Base-by-base conservation (phyloP, 2,888 invertebrate species). In the Pollenia amentaria region DNA sequence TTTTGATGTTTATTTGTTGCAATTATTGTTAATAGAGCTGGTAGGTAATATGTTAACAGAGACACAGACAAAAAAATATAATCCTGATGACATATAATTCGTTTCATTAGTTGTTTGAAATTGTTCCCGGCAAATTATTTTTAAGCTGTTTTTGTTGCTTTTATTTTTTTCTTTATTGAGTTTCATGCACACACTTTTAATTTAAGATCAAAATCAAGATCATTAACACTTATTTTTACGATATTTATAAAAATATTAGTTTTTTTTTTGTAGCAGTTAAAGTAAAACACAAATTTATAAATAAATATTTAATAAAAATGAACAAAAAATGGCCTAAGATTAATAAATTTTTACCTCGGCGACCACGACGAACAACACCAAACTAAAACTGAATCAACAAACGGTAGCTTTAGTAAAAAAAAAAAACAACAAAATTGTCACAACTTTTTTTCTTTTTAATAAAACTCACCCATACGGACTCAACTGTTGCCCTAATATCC, bases 311-410 rank as follows among this genome's bases (percentile, higher is more conserved):
- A 29, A 64, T 64, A 18, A 40, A 9, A 51, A 14, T 38, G 42
- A 12, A 55, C 18, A 29, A 55, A 77, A 83, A 77, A 46, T 64
- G 46, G 29, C 9, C 42, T 12, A 64, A 70, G 62, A 55, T 77
- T 83, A 53, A 79, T 86, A 86, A 81, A 80, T 81, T 81, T 84
- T 84, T 87, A 87, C 87, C 87, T 87, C 87, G 84, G 81, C 87
- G 84, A 87, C 87, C 73, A 78, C 87, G 77, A 84, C 87, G 87
- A 73, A 77, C 87, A 84, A 84, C 81, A 80, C 84, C 84, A 80
- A 87, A 87, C 84, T 87, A 78, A 87, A 87, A 87, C 87, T 87
- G 84, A 87, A 80, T 87, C 87, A 87, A 87, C 87, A 84, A 87
- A 84, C 87, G 87, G 87, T 87, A 81, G 87, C 87, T 87, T 87